Conservation (phyloP, 2,888 invertebrate genomes). For the Dusona sp. region DNA sequence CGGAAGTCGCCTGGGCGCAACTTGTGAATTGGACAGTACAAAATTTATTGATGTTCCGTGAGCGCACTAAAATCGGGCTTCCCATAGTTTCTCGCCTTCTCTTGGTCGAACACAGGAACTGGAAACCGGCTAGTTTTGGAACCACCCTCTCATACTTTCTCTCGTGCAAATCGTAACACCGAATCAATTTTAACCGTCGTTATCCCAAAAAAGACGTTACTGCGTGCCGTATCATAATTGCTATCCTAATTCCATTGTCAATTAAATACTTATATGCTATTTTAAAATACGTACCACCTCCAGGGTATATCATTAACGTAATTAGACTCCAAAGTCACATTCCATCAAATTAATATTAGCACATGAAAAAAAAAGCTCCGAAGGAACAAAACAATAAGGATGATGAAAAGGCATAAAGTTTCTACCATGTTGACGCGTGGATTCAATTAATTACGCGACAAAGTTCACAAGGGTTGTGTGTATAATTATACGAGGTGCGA, state of each 20-base stretch:
- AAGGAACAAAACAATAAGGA: background rate
- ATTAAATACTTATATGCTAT: background rate
- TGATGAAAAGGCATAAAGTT: background rate
- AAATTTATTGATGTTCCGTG: constrained; percentile 62
- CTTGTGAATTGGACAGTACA: constrained; percentile 55
- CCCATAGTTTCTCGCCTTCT: constrained; percentile 3
- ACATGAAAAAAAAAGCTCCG: background rate
- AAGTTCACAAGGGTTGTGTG: background rate
- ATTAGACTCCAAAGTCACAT: background rate
- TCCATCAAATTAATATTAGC: background rate
- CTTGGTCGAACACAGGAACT: constrained; percentile 8
- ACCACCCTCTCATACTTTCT: background rate
- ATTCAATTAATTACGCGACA: constrained; percentile 10
- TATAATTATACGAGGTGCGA: constrained; percentile 7
- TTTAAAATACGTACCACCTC: background rate
- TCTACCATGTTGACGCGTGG: background rate
- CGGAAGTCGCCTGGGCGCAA: constrained; percentile 53
- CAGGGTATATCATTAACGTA: background rate
- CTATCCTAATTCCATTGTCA: background rate
- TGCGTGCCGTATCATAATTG: background rate
- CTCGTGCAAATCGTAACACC: background rate
- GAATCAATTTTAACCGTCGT: background rate
- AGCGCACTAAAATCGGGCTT: constrained; percentile 35
- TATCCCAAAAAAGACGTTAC: background rate
- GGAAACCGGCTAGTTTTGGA: constrained; percentile 40